Base-by-base conservation (phyloP, 2,888 invertebrate genomes). In the Ceramica pisi region DNA sequence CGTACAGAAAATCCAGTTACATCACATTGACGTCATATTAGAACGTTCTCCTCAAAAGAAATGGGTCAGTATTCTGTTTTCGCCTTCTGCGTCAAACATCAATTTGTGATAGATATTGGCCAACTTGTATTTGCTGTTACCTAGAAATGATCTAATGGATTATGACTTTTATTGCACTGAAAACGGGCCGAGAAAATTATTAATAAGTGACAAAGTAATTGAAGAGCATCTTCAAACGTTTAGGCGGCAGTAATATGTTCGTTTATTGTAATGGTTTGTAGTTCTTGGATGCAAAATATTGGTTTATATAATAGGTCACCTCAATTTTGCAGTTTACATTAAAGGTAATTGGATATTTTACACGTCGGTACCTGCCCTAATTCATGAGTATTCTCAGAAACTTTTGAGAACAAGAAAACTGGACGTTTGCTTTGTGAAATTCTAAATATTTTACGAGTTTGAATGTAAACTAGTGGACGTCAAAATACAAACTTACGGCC, bases 31-130 rank as follows among this genome's bases (percentile, higher is more conserved):
- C 95, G 95, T 95, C 95, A 95, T 80, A 76, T 50, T 76, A 56
- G 80, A 86, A 87, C 87, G 88, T 85, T 87, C 89, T 86, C 85
- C 89, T 90, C 89, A 85, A 89, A 91, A 91, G 90, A 95, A 94
- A 93, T 94, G 92, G 95, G 94, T 92, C 94, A 93, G 86, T 87
- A 90, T 90, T 90, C 90, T 85, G 90, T 90, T 92, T 94, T 92
- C 87, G 89, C 85, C 81, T 81, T 88, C 89, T 90, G 89, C 93
- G 92, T 94, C 94, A 93, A 89, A 85, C 90, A 86, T 87, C 86
- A 85, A 89, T 88, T 83, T 71, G 69, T 72, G 73, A 86, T 86
- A 80, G 73, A 85, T 77, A 83, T 82, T 82, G 68, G 78, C 82
- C 78, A 84, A 75, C 69, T 78, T 83, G 71, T 72, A 63, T 84